phyloP scores from a whole-genome alignment of 2,797 vertebrate genomes.

The Pseudochirops cupreus region DNA sequence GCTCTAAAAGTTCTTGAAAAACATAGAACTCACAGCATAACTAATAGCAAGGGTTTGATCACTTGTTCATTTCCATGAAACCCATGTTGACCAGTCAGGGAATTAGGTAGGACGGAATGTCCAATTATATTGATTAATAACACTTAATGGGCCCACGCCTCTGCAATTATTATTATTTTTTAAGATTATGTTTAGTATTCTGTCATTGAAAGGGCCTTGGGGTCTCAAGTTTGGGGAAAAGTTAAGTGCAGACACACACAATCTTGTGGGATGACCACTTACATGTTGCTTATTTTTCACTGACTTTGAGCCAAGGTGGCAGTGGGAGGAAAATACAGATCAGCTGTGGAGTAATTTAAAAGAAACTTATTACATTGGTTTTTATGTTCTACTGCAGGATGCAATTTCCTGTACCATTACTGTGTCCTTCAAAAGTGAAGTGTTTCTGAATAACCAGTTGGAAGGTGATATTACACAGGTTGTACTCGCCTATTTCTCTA shows the following conservation, averaged over 20 bases:
- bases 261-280: not conserved
- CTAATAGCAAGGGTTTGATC: not conserved
- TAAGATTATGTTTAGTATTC: not conserved
- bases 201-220: not conserved
- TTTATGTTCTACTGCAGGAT: constrained; percentile 21
- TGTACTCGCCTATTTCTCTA: not conserved
- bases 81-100: not conserved
- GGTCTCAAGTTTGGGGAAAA: not conserved
- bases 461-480: not conserved
- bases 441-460: constrained; percentile 11
- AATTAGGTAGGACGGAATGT: not conserved
- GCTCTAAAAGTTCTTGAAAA: not conserved
- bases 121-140: not conserved
- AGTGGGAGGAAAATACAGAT: constrained; percentile 2
- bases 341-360: constrained; percentile 35
- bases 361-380: constrained; percentile 1
- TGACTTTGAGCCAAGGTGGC: not conserved
- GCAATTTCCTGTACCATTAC: not conserved
- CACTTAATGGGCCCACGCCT: not conserved
- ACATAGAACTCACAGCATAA: not conserved
- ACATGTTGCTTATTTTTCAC: constrained; percentile 23
- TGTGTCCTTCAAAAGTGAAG: constrained; percentile 12
- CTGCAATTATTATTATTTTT: not conserved
- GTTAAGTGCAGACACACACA: not conserved
- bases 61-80: not conserved